Evolutionary conservation across 2,888 invertebrate genomes (phyloP), one percentile per base, ranked within the genome.

Genomic region (Corythucha ciliata): DNA sequence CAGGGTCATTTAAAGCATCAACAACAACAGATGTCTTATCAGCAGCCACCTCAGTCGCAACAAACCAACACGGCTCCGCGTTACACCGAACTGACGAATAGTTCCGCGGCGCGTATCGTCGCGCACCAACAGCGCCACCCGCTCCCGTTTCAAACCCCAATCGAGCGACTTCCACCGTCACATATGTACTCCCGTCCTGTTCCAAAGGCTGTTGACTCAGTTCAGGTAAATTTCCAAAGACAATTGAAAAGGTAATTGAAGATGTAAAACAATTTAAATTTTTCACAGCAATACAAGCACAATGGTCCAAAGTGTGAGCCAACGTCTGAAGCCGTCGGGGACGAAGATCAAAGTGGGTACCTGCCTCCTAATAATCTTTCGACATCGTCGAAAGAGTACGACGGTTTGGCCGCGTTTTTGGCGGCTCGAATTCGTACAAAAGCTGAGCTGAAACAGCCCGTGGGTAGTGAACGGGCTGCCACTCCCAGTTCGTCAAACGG

Each of bases 371-470:
- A 16, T 6, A 16, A 4, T 7, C 52, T 48, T 4, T 21, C 53
- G n/a, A 29, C 48, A 14, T 41, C 40, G 32, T 25, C 34, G 4
- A 41, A 63, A n/a, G 70, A 71, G 59, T 63, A 69, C 32, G 75
- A 76, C 63, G 75, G 75, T 21, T 64, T 81, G 39, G 80, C 81
- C 32, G 76, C 75, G n/a, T 59, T 75, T 52, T 65, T 77, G 48
- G 76, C 78, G 4, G 79, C 84, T 10, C 74, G 87, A 63, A 88
- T 89, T 63, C 74, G 88, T 58, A 90, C 89, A 3, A 89, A 89
- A 70, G 89, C 85, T 2, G 89, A 89, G 69, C 70, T 88, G 33
- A 90, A 89, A 68, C 62, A 65, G 63, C 49, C 29, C 32, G 41
- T 41, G 20, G 12, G 32, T 20, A 16, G 41, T 2, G 49, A 49